phyloP scores from a whole-genome alignment of 2,113 vertebrate genomes.

The Anhinga rufa region DNA sequence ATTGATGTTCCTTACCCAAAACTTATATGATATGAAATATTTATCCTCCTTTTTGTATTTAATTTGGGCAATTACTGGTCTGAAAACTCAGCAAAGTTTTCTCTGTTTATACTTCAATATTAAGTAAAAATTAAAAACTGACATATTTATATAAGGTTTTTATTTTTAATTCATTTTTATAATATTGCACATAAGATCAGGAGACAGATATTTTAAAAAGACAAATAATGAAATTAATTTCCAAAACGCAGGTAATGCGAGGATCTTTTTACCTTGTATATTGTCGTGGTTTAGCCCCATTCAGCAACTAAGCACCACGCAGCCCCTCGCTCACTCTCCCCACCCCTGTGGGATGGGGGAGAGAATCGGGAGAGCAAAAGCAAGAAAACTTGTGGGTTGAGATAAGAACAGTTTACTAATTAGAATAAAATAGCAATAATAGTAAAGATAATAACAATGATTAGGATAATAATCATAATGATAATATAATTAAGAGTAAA shows the following conservation, averaged over 20 bases:
- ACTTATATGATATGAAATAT: neutral
- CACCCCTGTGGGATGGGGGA: no score
- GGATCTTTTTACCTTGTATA: neutral
- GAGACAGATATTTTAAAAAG: neutral
- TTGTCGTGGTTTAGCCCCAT: no score
- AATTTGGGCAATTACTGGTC: neutral
- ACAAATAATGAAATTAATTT: neutral
- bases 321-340: no score
- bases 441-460: no score
- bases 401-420: no score
- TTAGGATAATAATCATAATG: no score
- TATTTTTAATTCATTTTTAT: neutral
- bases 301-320: no score
- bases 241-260: neutral
- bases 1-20: neutral
- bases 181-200: neutral
- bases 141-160: neutral
- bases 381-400: no score
- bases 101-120: neutral
- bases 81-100: neutral
- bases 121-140: neutral
- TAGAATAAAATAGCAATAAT: no score
- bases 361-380: no score
- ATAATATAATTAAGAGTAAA: no score
- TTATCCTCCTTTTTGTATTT: neutral